Base-by-base conservation (phyloP, 2,888 invertebrate species). In the Noctua janthina region DNA sequence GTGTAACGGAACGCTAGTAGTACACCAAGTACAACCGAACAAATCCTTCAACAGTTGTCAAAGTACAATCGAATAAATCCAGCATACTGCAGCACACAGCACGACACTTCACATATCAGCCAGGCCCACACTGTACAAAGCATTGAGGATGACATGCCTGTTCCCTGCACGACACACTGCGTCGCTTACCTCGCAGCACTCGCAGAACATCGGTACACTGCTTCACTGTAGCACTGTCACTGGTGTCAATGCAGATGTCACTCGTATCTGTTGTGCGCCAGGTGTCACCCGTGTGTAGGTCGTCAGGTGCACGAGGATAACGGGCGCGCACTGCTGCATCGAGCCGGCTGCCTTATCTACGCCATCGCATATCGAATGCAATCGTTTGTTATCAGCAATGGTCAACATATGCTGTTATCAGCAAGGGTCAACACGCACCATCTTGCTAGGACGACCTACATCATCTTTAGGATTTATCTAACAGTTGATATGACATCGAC, bases 341-440 rank as follows among this genome's bases (percentile, higher is more conserved):
- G 15, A 56, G 35, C 3, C 51, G 6, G 11, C 59, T n/a, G 54
- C 43, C 67, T 85, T 83, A 85, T 83, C 86, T 29, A 39, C 85
- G 35, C 20, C 49, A 80, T 84, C 85, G 56, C 82, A 56, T 84
- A 82, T 82, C 80, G 11, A 46, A 64, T 70, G 43, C 69, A 51
- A 69, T 81, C 39, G n/a, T 15, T 77, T 49, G 17, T 39, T 69
- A 77, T 76, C 77, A 29, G 46, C 64, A 13, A 54, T 51, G 74
- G 35, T 67, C 62, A 81, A 51, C 46, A 46, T 39, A 39, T 4
- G 39, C 39, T 39, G 39, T 39, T 39, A 39, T 39, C 43, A 43
- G 43, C 43, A 43, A 43, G 43, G 43, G 43, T 43, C 43, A 43
- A 43, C 56, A 56, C n/a, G 43, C n/a, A 15, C 17, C n/a, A 29